Conservation (phyloP, 1,140 invertebrate species). For the Drosophila kanapiae region DNA sequence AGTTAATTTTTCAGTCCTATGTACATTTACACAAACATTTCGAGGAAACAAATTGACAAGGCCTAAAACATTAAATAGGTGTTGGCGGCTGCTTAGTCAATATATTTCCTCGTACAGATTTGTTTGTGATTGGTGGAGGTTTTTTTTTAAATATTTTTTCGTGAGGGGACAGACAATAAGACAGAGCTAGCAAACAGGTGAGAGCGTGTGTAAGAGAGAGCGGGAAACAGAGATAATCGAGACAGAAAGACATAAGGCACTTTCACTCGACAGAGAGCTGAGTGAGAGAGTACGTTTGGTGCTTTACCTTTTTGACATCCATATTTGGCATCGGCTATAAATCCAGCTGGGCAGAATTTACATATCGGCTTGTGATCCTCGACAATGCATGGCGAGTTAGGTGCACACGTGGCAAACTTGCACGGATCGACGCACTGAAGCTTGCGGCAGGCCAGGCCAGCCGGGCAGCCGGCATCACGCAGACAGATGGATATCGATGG, state of each 20-base stretch:
- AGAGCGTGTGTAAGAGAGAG: constrained; percentile 73
- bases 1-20: constrained; percentile 67
- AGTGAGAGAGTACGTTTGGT: constrained; percentile 75
- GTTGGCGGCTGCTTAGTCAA: constrained; percentile 39
- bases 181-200: constrained; percentile 75
- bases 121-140: constrained; percentile 21
- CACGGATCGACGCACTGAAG: constrained; percentile 96
- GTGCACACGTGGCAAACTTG: constrained; percentile 91
- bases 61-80: constrained; percentile 18
- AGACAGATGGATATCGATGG: constrained; percentile 94
- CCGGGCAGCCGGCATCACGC: constrained; percentile 94
- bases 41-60: constrained; percentile 52
- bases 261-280: constrained; percentile 67
- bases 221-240: constrained; percentile 76
- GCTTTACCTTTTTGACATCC: constrained; percentile 96
- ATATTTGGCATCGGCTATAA: constrained; percentile 94
- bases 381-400: constrained; percentile 94
- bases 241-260: constrained; percentile 73
- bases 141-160: constrained; percentile 19
- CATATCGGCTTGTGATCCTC: constrained; percentile 96
- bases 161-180: constrained; percentile 68
- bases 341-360: constrained; percentile 97
- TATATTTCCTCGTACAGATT: constrained; percentile 43
- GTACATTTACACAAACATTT: constrained; percentile 63
- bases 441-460: constrained; percentile 93